Evolutionary conservation across 2,797 vertebrate species (phyloP).

Genomic region (Scolopax bukidnonensis): DNA sequence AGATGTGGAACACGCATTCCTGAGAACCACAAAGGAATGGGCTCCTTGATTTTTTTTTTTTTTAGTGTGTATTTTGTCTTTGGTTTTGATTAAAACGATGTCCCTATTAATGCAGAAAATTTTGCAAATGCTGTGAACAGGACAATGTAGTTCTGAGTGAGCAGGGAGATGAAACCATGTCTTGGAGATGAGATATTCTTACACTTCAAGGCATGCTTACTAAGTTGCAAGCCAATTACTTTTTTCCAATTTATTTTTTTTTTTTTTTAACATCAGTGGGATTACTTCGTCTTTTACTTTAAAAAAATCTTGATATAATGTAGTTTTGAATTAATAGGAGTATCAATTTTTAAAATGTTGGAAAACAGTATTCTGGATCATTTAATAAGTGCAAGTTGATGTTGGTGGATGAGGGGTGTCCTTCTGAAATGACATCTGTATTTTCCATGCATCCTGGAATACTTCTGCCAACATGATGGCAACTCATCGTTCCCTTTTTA

Average conservation of each 20-base stretch:
- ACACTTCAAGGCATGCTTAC: neutral
- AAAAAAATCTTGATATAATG: neutral
- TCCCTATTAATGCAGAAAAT: neutral
- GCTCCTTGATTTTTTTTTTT: neutral
- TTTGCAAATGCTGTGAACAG: neutral
- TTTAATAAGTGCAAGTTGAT: neutral
- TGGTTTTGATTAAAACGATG: conserved; percentile 1
- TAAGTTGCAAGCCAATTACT: neutral
- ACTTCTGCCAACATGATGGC: neutral
- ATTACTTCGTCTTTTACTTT: neutral
- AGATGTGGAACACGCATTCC: conserved; percentile 29
- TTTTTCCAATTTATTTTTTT: neutral
- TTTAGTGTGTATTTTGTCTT: neutral
- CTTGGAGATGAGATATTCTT: neutral
- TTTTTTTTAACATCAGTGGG: neutral
- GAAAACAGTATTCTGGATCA: neutral
- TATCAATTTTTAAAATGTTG: neutral
- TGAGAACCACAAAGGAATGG: conserved; percentile 2
- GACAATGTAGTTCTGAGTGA: neutral
- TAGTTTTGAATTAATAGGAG: neutral
- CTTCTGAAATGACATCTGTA: neutral
- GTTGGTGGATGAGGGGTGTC: neutral
- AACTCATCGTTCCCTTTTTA: neutral
- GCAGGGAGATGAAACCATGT: neutral
- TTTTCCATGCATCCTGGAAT: neutral